Conservation (phyloP, 2,888 invertebrate species). For the Aplocera efformata region DNA sequence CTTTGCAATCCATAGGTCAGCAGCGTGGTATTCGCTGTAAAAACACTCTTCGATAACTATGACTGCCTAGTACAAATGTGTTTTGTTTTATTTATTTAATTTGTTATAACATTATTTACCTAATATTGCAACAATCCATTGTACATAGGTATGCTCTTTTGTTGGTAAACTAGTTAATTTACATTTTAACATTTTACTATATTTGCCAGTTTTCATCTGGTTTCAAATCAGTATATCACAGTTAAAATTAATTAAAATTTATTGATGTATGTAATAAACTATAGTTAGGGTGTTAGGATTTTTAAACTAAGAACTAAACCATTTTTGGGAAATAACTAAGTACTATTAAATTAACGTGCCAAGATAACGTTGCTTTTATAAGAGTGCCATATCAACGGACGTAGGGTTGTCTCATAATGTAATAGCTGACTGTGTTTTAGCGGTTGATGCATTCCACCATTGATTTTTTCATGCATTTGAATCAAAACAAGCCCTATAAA, state of each 20-base stretch:
- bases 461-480: too few species aligned
- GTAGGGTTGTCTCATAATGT: slow-evolving; percentile 22
- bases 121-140: slow-evolving; percentile 39
- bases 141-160: slow-evolving; percentile 33
- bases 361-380: slow-evolving; percentile 24
- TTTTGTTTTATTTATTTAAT: slow-evolving; percentile 42
- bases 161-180: slow-evolving; percentile 1
- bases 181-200: slow-evolving; percentile 17
- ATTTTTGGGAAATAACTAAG: slow-evolving; percentile 16
- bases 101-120: slow-evolving; percentile 29
- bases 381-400: too few species aligned
- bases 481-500: too few species aligned
- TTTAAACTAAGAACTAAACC: slow-evolving; percentile 4
- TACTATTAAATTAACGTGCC: slow-evolving; percentile 13
- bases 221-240: slow-evolving; percentile 1
- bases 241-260: too few species aligned
- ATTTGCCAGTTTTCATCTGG: slow-evolving; percentile 16
- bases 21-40: slow-evolving; percentile 61
- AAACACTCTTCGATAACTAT: slow-evolving; percentile 29
- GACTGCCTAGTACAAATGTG: slow-evolving; percentile 36
- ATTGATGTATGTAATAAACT: too few species aligned
- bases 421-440: too few species aligned
- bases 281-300: too few species aligned
- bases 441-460: too few species aligned
- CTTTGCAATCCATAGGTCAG: slow-evolving; percentile 62